Evolutionary conservation across 2,113 vertebrate species (phyloP).

Genomic region (Chamaea fasciata): DNA sequence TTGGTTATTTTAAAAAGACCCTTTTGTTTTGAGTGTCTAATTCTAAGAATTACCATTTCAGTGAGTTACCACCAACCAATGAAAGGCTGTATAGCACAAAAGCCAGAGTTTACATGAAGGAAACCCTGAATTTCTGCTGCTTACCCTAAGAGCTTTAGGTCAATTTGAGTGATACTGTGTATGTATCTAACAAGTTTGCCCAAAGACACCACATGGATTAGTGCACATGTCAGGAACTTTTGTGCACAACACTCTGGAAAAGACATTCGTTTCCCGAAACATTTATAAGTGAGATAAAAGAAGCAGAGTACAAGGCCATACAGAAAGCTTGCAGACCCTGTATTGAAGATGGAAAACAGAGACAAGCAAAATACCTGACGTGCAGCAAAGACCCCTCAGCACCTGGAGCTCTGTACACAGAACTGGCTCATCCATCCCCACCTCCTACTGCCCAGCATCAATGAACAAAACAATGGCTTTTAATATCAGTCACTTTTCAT

Average conservation of each 20-base stretch:
- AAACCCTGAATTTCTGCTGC: neutral
- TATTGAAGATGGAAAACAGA: neutral
- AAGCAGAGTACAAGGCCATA: neutral
- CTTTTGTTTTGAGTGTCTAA: conserved; percentile 36
- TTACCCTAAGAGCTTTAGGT: neutral
- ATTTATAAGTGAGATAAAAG: neutral
- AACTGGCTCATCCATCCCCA: neutral
- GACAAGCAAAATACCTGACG: neutral
- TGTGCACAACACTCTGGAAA: neutral
- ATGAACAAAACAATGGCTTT: neutral
- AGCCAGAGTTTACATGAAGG: neutral
- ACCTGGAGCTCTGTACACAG: neutral
- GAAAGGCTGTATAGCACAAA: neutral
- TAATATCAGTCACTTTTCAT: neutral
- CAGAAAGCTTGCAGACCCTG: neutral
- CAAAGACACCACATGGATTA: neutral
- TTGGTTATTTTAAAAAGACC: conserved; percentile 30
- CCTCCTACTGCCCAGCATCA: neutral
- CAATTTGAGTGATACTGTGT: neutral
- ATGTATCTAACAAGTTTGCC: neutral
- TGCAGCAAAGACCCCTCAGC: neutral
- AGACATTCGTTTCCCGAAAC: neutral
- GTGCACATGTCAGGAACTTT: neutral
- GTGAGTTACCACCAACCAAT: conserved; percentile 8
- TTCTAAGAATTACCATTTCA: conserved; percentile 41